phyloP scores from a whole-genome alignment of 2,888 invertebrate genomes.

The Bruchidius siliquastri region DNA sequence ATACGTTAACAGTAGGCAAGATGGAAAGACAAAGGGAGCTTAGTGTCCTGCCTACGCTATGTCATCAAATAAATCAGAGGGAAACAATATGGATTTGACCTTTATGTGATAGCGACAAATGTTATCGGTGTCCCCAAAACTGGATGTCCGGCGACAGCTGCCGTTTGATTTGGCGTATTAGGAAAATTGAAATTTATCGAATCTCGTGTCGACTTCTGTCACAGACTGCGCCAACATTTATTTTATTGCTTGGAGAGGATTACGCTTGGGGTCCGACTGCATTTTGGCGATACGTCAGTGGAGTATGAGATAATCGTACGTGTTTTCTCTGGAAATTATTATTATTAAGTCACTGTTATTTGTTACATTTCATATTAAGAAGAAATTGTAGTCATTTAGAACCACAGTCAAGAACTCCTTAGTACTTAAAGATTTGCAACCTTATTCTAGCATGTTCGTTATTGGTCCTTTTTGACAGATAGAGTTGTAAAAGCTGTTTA shows the following conservation, averaged over 20 bases:
- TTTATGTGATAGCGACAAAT: slow-evolving; percentile 43
- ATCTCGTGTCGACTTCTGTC: slow-evolving; percentile 15
- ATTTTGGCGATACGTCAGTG: not conserved
- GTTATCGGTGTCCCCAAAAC: slow-evolving; percentile 28
- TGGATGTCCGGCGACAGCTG: slow-evolving; percentile 22
- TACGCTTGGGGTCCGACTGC: not conserved
- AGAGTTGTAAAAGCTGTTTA: too few relatives aligned
- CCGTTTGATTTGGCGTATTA: slow-evolving; percentile 23
- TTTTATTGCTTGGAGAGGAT: slow-evolving; percentile 4
- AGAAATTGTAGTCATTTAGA: too few relatives aligned
- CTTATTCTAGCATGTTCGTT: too few relatives aligned
- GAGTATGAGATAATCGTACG: not conserved
- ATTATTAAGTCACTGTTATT: too few relatives aligned
- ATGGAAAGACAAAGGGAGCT: not conserved
- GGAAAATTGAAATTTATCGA: slow-evolving; percentile 23
- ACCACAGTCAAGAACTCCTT: too few relatives aligned
- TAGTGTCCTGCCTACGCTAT: not conserved
- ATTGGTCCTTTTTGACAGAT: too few relatives aligned
- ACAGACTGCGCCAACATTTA: slow-evolving; percentile 7
- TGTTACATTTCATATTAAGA: too few relatives aligned
- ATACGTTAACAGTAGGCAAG: not conserved
- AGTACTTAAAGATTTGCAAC: too few relatives aligned
- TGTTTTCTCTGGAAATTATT: too few relatives aligned
- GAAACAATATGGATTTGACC: slow-evolving; percentile 44
- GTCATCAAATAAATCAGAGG: slow-evolving; percentile 33